phyloP scores from a whole-genome alignment of 2,888 invertebrate species.

The Timandra comae region DNA sequence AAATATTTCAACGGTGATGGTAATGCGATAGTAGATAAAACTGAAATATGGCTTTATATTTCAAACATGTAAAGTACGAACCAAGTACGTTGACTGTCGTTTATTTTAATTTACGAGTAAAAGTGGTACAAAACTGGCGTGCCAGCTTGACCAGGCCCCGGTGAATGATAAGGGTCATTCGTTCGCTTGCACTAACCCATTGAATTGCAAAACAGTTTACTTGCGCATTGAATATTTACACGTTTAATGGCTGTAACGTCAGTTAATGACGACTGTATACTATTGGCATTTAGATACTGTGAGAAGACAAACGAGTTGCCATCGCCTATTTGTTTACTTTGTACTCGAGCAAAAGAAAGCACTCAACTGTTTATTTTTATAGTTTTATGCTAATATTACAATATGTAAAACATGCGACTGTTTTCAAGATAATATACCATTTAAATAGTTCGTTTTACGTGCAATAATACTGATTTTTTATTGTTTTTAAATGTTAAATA shows the following conservation, averaged over 20 bases:
- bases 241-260: slow-evolving; percentile 52
- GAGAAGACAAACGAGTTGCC: slow-evolving; percentile 41
- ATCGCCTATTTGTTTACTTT: too few species aligned
- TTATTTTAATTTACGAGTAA: slow-evolving; percentile 33
- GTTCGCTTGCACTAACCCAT: slow-evolving; percentile 46
- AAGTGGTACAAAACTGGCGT: slow-evolving; percentile 18
- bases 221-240: slow-evolving; percentile 62
- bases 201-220: slow-evolving; percentile 62
- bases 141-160: slow-evolving; percentile 27
- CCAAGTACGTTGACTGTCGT: slow-evolving; percentile 25
- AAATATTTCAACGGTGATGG: not conserved
- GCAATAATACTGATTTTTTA: too few species aligned
- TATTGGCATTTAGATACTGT: slow-evolving; percentile 49
- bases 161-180: slow-evolving; percentile 52
- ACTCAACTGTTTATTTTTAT: too few species aligned
- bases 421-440: too few species aligned
- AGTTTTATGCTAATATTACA: too few species aligned
- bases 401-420: too few species aligned
- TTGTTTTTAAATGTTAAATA: too few species aligned
- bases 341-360: too few species aligned
- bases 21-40: slow-evolving; percentile 7
- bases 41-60: slow-evolving; percentile 20
- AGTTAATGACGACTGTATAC: slow-evolving; percentile 43
- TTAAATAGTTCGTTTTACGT: too few species aligned
- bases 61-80: slow-evolving; percentile 21